Evolutionary conservation across 2,888 invertebrate species (phyloP).

Genomic region (Agrotis puta): DNA sequence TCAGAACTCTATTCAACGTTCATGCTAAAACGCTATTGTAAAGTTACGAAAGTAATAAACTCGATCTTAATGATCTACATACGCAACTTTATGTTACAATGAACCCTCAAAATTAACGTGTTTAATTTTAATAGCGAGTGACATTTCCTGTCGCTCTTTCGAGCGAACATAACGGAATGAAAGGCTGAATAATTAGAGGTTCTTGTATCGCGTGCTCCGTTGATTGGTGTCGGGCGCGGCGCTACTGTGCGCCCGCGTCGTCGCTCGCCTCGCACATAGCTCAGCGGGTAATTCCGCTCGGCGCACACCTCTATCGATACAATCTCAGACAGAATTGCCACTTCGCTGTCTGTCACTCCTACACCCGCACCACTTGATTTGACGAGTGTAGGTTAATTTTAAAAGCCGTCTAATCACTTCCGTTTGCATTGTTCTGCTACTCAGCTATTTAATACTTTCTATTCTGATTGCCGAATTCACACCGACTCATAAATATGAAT

Average conservation of each 20-base stretch:
- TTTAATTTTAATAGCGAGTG: slow-evolving; percentile 58
- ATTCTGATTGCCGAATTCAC: slow-evolving; percentile 76
- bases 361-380: slow-evolving; percentile 67
- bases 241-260: slow-evolving; percentile 76
- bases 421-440: slow-evolving; percentile 69
- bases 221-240: slow-evolving; percentile 74
- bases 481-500: slow-evolving; percentile 76
- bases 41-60: neutral
- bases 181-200: slow-evolving; percentile 77
- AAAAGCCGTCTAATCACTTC: slow-evolving; percentile 74
- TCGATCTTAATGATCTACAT: slow-evolving; percentile 33
- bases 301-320: slow-evolving; percentile 78
- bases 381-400: slow-evolving; percentile 73
- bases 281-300: slow-evolving; percentile 75
- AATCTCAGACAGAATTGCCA: slow-evolving; percentile 81
- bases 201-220: slow-evolving; percentile 67
- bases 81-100: slow-evolving; percentile 9
- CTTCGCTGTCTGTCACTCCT: slow-evolving; percentile 76
- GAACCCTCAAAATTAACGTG: slow-evolving; percentile 32
- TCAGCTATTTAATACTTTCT: slow-evolving; percentile 68
- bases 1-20: neutral
- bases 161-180: slow-evolving; percentile 72
- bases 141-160: slow-evolving; percentile 61
- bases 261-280: slow-evolving; percentile 37
- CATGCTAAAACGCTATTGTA: neutral